Evolutionary conservation across 2,888 invertebrate genomes (phyloP).

Genomic region (Cantharis lateralis): DNA sequence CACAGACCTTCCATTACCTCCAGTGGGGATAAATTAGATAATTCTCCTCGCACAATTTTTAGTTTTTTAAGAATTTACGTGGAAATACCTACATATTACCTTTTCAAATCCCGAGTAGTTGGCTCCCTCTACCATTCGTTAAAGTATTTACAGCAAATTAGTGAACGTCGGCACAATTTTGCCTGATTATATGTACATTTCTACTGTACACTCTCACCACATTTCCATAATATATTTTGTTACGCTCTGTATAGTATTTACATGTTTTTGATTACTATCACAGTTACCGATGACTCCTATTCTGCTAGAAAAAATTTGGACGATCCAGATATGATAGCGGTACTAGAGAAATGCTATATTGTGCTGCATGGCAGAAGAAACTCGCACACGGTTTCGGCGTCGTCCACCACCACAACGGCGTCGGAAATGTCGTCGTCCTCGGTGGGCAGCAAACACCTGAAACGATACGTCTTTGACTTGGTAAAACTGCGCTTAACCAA

Average conservation of each 20-base stretch:
- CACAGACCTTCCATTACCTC: not conserved
- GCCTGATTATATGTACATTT: not conserved
- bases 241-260: not conserved
- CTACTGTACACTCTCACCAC: not conserved
- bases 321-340: constrained; percentile 71
- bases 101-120: not conserved
- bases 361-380: constrained; percentile 67
- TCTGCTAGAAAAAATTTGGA: constrained; percentile 75
- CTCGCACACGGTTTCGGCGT: constrained; percentile 60
- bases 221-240: not conserved
- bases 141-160: not conserved
- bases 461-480: constrained; percentile 71
- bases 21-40: not conserved
- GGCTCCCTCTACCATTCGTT: not conserved
- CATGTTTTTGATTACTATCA: constrained; percentile 14
- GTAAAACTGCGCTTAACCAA: constrained; percentile 78
- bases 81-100: not conserved
- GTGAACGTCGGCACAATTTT: not conserved
- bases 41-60: not conserved
- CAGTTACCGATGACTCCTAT: constrained; percentile 76
- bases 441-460: constrained; percentile 75
- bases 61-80: no score
- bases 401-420: constrained; percentile 65
- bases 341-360: constrained; percentile 76
- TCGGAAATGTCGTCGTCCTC: constrained; percentile 55